Percentiles rank a stretch among this genome's conserved stretches.
Conservation (phyloP, 1,140 invertebrate species). For the Bombus terrestris region DNA sequence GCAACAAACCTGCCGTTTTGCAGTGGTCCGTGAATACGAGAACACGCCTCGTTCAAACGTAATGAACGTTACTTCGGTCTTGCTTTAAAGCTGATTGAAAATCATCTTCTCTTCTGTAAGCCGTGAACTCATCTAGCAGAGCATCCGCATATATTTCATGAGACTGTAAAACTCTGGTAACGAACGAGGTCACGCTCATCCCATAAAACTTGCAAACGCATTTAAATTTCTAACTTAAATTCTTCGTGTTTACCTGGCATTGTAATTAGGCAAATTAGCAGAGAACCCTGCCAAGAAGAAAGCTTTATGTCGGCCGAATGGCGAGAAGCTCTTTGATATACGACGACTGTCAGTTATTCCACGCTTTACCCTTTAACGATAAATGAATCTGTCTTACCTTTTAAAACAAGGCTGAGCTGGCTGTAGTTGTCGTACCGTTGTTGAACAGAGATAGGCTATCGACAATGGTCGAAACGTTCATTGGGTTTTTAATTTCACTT, state of each 20-base stretch:
- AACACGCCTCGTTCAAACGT: slow-evolving; percentile 37
- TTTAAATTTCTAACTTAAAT: neutral
- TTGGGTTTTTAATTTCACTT: slow-evolving; percentile 41
- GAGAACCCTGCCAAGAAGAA: neutral
- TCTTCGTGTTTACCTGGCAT: neutral
- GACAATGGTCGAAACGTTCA: neutral
- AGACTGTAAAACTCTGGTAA: neutral
- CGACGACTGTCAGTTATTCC: neutral
- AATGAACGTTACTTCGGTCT: slow-evolving; percentile 28
- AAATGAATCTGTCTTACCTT: neutral
- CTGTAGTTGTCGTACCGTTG: neutral
- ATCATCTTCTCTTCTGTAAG: neutral
- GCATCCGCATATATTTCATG: neutral
- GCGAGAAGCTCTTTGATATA: neutral
- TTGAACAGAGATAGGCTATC: neutral
- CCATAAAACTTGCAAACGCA: neutral
- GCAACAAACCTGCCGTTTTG: slow-evolving; percentile 33
- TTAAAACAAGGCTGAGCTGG: neutral
- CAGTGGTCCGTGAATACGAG: slow-evolving; percentile 47
- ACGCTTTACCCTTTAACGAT: too few relatives aligned
- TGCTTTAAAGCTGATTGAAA: slow-evolving; percentile 41
- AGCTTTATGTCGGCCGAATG: too few relatives aligned
- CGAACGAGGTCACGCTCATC: neutral
- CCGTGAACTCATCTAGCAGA: neutral
- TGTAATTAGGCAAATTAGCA: neutral